Evolutionary conservation across 2,113 vertebrate species (phyloP).

Genomic region (Naja naja): DNA sequence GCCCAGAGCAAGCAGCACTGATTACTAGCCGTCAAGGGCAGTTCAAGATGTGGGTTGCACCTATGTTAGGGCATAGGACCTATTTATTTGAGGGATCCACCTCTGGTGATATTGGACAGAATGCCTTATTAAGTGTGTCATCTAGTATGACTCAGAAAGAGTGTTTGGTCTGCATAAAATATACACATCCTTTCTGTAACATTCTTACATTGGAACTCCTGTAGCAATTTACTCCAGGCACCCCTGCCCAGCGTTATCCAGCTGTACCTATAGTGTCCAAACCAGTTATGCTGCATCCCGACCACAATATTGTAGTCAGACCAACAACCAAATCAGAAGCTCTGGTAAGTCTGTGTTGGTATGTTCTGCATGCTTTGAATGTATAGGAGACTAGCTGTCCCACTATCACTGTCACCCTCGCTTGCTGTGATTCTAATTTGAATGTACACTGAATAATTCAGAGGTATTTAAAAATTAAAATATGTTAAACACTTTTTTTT

Average conservation of each 20-base stretch:
- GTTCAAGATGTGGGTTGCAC: neutral
- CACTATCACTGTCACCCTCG: neutral
- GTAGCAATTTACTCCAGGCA: slow-evolving; percentile 92
- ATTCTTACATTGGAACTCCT: slow-evolving; percentile 60
- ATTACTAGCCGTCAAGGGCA: neutral
- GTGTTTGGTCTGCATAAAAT: slow-evolving; percentile 12
- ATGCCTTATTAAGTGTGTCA: neutral
- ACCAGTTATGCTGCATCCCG: slow-evolving; percentile 91
- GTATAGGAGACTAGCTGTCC: slow-evolving; percentile 4
- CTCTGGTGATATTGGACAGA: neutral
- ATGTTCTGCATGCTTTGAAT: neutral
- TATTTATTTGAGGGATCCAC: neutral
- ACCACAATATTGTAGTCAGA: slow-evolving; percentile 79
- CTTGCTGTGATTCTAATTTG: neutral
- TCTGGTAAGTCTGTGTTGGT: slow-evolving; percentile 78
- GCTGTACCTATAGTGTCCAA: slow-evolving; percentile 86
- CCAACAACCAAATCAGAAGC: slow-evolving; percentile 82
- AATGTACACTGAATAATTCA: neutral
- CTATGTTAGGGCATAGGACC: neutral
- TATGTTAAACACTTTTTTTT: accelerated
- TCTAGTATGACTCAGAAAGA: neutral
- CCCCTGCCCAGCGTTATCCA: slow-evolving; percentile 85
- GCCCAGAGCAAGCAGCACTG: neutral
- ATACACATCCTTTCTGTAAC: neutral
- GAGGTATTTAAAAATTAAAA: neutral